phyloP scores from a whole-genome alignment of 2,113 vertebrate genomes.

The Eulemur macaco region DNA sequence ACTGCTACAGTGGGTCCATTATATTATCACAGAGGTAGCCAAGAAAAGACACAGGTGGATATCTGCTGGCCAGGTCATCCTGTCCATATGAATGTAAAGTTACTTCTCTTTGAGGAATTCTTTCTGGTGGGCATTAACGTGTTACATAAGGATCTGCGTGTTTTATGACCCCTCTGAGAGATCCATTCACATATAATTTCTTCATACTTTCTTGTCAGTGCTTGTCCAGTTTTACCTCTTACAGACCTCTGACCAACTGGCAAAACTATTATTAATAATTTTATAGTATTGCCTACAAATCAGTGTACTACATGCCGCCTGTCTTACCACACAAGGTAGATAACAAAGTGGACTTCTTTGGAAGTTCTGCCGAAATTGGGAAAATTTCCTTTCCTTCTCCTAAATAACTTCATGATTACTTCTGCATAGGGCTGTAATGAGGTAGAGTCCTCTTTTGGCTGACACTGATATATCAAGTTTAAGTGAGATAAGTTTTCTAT shows the following conservation, averaged over 20 bases:
- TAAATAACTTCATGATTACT: neutral
- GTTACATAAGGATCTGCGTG: neutral
- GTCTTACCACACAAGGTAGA: neutral
- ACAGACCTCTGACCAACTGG: neutral
- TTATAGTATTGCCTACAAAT: neutral
- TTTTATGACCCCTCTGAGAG: neutral
- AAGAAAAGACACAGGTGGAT: neutral
- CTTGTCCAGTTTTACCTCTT: neutral
- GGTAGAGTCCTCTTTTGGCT: neutral
- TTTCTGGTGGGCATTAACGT: neutral
- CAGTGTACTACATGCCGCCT: neutral
- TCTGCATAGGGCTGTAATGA: neutral
- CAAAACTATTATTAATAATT: neutral
- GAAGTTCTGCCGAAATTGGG: neutral
- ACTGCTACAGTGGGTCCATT: neutral
- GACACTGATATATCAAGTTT: neutral
- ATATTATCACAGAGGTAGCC: neutral
- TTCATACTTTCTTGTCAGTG: neutral
- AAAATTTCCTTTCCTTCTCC: neutral
- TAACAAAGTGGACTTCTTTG: neutral
- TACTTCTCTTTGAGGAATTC: neutral
- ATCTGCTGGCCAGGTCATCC: neutral
- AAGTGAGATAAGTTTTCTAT: neutral
- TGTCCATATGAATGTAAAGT: neutral
- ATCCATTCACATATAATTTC: neutral